Conservation (phyloP, 2,113 vertebrate genomes). For the Rhegmatorhina hoffmannsi region DNA sequence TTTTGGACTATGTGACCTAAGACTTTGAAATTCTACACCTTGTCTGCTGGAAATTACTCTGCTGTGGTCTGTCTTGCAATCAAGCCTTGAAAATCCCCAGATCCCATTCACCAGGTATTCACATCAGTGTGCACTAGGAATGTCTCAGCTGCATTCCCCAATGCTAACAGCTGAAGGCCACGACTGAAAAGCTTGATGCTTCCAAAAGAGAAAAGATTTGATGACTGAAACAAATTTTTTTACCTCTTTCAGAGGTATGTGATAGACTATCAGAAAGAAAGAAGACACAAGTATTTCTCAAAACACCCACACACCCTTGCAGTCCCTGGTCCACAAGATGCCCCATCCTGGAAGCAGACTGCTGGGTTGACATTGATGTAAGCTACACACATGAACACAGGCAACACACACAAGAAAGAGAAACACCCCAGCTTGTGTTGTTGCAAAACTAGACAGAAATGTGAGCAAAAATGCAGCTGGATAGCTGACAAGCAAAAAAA, state of each 20-base stretch:
- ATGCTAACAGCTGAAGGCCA: not conserved
- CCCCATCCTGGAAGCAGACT: not conserved
- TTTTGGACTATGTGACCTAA: not conserved
- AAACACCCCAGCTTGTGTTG: not conserved
- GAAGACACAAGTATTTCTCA: not conserved
- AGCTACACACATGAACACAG: not conserved
- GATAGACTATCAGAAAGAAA: not conserved
- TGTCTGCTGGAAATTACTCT: slow-evolving; percentile 19
- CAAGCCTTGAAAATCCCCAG: slow-evolving; percentile 20
- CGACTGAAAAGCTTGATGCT: not conserved
- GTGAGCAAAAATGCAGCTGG: not conserved
- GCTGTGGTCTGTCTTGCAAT: slow-evolving; percentile 14
- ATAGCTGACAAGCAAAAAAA: not conserved
- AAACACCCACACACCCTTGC: not conserved
- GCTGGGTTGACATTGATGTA: not conserved
- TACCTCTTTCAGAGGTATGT: not conserved
- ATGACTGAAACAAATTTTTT: not conserved
- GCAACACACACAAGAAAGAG: not conserved
- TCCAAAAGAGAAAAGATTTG: not conserved
- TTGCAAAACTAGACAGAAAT: not conserved
- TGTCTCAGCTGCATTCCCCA: fast-evolving
- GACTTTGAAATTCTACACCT: slow-evolving; percentile 16
- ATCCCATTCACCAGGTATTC: not conserved
- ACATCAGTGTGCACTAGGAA: not conserved
- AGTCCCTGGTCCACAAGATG: not conserved